Evolutionary conservation across 1,140 invertebrate genomes (phyloP).

Genomic region (Pseudomyrmex cubaensis): DNA sequence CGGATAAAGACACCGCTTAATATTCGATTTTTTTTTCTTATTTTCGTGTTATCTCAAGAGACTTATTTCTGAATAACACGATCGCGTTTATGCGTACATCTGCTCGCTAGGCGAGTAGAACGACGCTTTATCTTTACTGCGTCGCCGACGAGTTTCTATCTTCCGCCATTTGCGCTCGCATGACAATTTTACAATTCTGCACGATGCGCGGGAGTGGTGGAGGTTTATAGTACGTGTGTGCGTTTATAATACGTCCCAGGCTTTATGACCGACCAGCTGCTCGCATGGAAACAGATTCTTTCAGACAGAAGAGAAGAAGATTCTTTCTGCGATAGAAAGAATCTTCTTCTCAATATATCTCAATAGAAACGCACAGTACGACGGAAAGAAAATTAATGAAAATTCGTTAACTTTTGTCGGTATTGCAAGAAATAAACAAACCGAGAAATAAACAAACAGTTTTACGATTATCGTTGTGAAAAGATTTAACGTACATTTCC

Average conservation of each 20-base stretch:
- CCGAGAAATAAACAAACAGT: neutral
- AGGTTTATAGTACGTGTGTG: conserved; percentile 78
- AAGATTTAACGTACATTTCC: neutral
- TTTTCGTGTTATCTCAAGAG: neutral
- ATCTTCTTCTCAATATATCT: no score
- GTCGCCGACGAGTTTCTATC: conserved; percentile 64
- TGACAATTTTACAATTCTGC: conserved; percentile 79
- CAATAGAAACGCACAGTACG: neutral
- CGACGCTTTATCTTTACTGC: conserved; percentile 73
- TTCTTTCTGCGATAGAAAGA: no score
- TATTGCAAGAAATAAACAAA: neutral
- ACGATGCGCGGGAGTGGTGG: conserved; percentile 71
- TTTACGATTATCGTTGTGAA: neutral
- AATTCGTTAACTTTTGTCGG: no score
- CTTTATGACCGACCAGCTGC: conserved; percentile 71
- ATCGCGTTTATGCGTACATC: neutral
- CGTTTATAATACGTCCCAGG: conserved; percentile 76
- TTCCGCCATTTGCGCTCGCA: conserved; percentile 64
- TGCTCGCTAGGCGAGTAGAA: neutral
- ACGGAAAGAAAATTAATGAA: neutral
- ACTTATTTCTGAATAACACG: neutral
- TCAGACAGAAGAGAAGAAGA: no score
- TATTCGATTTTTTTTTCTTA: neutral
- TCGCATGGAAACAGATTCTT: neutral
- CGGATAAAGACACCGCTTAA: neutral